These are phyloP conservation scores for Otus sunia DNA, from an alignment of 2,113 vertebrate species.

Conservation along the genomic window DNA sequence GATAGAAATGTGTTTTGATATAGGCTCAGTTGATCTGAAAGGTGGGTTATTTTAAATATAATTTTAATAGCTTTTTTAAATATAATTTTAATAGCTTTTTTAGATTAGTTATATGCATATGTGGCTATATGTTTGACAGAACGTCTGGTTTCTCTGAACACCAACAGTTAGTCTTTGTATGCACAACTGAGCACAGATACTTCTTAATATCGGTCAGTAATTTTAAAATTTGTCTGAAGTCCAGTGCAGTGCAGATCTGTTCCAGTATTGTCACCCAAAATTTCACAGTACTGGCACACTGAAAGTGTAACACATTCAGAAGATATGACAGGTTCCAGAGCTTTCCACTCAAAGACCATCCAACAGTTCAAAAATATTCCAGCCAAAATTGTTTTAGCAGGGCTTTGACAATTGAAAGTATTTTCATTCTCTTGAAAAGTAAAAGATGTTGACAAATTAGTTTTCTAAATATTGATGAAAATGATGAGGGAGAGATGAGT, in stretches of 20 bases:
- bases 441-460: background rate
- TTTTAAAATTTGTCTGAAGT: background rate
- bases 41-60: background rate
- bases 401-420: background rate
- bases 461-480: background rate
- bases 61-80: background rate
- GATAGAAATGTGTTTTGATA: background rate
- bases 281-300: background rate
- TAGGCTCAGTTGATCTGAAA: background rate
- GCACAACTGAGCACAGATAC: background rate
- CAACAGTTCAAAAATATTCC: background rate
- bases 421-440: background rate
- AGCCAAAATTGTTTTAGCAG: background rate
- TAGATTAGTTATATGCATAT: background rate
- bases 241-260: background rate
- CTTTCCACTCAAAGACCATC: background rate
- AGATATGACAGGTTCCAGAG: background rate
- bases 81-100: background rate
- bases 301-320: accelerated
- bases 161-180: background rate
- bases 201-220: background rate
- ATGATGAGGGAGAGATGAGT: background rate
- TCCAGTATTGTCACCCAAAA: background rate
- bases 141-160: background rate
- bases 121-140: background rate